A percentile compares a stretch with the other conserved stretches of the same genome.
Evolutionary conservation across 2,888 invertebrate species (phyloP).

Genomic region (Camponotus fellah): DNA sequence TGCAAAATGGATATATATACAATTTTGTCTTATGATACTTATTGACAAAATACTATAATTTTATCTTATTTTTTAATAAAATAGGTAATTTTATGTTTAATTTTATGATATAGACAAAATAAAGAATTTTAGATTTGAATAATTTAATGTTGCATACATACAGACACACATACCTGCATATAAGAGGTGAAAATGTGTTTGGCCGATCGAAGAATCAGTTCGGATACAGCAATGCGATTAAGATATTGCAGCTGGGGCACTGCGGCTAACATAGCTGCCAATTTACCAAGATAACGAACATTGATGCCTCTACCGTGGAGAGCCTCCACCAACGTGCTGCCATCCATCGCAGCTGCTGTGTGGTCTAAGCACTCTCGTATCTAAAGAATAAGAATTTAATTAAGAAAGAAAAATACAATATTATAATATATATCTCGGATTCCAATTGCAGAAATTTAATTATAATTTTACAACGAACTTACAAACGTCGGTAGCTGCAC

Average conservation of each 20-base stretch:
- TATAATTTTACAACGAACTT: constrained; percentile 84
- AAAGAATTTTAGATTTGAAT: background rate
- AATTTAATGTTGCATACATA: constrained; percentile 14
- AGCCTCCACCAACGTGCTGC: constrained; percentile 95
- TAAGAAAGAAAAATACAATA: background rate
- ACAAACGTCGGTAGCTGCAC: constrained; percentile 98
- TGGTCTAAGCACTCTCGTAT: constrained; percentile 97
- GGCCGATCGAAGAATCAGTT: constrained; percentile 95
- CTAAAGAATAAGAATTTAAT: constrained; percentile 78
- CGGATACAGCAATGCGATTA: constrained; percentile 96
- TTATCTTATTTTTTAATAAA: background rate
- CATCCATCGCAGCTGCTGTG: constrained; percentile 98
- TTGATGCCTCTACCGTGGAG: constrained; percentile 98
- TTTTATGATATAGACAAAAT: background rate
- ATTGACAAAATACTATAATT: background rate
- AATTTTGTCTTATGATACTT: background rate
- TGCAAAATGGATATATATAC: constrained; percentile 81
- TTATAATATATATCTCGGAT: background rate
- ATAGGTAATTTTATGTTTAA: background rate
- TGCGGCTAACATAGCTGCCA: constrained; percentile 92
- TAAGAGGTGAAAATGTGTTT: constrained; percentile 98
- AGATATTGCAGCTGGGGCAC: constrained; percentile 94
- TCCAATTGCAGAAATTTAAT: background rate
- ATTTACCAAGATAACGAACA: constrained; percentile 97
- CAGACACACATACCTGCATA: constrained; percentile 92